Base-by-base conservation (phyloP, 1,140 invertebrate species). In the Polypedilum pembai region DNA sequence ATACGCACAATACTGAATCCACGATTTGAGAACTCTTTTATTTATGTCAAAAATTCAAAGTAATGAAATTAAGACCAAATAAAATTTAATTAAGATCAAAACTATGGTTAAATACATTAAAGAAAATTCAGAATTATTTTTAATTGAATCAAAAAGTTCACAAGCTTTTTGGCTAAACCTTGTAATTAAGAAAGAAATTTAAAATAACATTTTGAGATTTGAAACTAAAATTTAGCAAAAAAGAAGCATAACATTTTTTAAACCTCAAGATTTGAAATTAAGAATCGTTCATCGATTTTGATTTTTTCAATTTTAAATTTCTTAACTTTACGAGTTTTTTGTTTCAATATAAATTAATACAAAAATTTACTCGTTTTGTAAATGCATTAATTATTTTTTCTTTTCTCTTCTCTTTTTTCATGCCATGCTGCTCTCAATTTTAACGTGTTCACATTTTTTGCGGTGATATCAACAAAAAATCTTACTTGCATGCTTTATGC, bases 391-490 rank as follows among this genome's bases (percentile, higher is more conserved):
- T 56, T 56, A 56, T 56, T 56, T 56, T 45, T 45, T 45, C 15
- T 45, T 10, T 41, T 41, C 5, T 41, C 5, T 10, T 45, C 41
- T 45, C 8, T 45, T 10, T 15, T 45, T 56, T 56, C 45, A 56
- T 56, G 45, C 45, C 1, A 56, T 56, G 45, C n/a, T 56, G 45
- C 45, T 56, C 12, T 56, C n/a, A 12, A 12, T 56, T n/a, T 56
- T 4, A 56, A 56, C n/a, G 24, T 56, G 12, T n/a, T 56, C 45
- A n/a, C n/a, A n/a, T 56, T 56, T n/a, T 3, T 56, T 56, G 12
- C n/a, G 45, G 45, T 56, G 45, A 56, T 56, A 56, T 56, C 45
- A 56, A 56, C 45, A n/a, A n/a, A 56, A 56, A 56, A 56, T 56
- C 45, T 33, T 56, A 12, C 45, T n/a, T 12, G 45, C 45, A 12